A percentile compares a stretch with the other conserved stretches of the same genome.
Evolutionary conservation across 1,140 invertebrate species (phyloP).

Genomic region (Pogonomyrmex californicus): DNA sequence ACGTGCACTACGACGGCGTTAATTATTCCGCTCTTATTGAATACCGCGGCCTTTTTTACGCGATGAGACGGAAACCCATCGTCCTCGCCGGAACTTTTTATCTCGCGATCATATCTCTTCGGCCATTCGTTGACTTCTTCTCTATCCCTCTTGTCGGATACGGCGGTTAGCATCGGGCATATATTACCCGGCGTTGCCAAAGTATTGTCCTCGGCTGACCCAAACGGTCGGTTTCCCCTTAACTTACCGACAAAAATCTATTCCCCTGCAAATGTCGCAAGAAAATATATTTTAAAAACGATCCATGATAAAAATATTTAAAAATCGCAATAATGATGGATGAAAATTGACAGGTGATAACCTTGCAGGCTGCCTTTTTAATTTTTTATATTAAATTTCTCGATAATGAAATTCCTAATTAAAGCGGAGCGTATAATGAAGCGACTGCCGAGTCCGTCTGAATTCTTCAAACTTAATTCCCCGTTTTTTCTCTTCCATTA

Average conservation of each 20-base stretch:
- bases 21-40: conserved; percentile 65
- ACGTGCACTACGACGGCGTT: conserved; percentile 42
- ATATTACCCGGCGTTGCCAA: conserved; percentile 34
- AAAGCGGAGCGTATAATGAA: conserved; percentile 29
- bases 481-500: not conserved
- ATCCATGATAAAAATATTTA: conserved; percentile 1
- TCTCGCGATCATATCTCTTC: conserved; percentile 52
- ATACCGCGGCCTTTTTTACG: conserved; percentile 47
- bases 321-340: not conserved
- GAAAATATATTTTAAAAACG: not conserved
- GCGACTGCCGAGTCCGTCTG: not conserved
- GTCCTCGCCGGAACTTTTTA: conserved; percentile 32
- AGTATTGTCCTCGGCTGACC: conserved; percentile 26
- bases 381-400: conserved; percentile 32
- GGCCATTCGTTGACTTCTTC: conserved; percentile 51
- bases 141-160: conserved; percentile 6
- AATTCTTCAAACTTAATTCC: conserved; percentile 33
- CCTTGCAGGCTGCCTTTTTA: not conserved
- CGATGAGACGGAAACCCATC: conserved; percentile 24
- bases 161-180: conserved; percentile 18
- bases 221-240: not conserved
- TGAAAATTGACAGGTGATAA: not conserved
- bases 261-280: not conserved
- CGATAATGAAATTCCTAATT: conserved; percentile 42
- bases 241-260: not conserved